These are phyloP conservation scores for Urocyon cinereoargenteus DNA, from an alignment of 2,797 vertebrate species.

Conservation along the genomic window DNA sequence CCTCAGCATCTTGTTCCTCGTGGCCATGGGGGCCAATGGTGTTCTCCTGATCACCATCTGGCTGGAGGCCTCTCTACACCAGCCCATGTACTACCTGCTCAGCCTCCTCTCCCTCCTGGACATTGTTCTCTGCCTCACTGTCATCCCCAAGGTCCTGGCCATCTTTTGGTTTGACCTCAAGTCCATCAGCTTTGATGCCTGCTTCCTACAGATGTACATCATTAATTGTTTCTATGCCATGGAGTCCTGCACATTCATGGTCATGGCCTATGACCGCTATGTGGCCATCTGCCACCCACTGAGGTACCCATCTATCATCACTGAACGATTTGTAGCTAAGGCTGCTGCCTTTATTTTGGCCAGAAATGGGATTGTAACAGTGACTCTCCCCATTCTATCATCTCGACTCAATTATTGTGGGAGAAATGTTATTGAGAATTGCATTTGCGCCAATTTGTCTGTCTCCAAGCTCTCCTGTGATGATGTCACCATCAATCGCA, in stretches of 20 bases:
- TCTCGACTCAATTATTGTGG: slow-evolving; percentile 61
- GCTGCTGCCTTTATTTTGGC: slow-evolving; percentile 34
- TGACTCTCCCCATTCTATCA: slow-evolving; percentile 66
- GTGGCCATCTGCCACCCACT: slow-evolving; percentile 83
- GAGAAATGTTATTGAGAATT: slow-evolving; percentile 69
- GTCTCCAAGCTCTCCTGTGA: slow-evolving; percentile 75
- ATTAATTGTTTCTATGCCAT: slow-evolving; percentile 86
- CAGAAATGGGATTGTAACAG: background rate
- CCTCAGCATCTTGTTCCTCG: slow-evolving; percentile 80
- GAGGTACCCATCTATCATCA: slow-evolving; percentile 83
- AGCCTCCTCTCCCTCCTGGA: slow-evolving; percentile 81
- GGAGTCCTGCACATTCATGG: slow-evolving; percentile 86
- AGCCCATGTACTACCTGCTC: slow-evolving; percentile 77
- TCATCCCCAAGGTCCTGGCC: slow-evolving; percentile 78
- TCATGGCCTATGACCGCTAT: slow-evolving; percentile 83
- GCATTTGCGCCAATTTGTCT: slow-evolving; percentile 79
- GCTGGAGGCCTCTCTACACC: slow-evolving; percentile 71
- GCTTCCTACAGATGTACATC: slow-evolving; percentile 82
- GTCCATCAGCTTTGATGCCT: slow-evolving; percentile 73
- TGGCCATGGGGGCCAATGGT: slow-evolving; percentile 85
- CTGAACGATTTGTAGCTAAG: slow-evolving; percentile 74
- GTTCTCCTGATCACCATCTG: slow-evolving; percentile 79
- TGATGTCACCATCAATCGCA: slow-evolving; percentile 51
- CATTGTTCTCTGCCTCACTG: slow-evolving; percentile 82
- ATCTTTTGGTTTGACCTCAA: slow-evolving; percentile 69